Percentiles rank a stretch among this genome's conserved stretches.
phyloP scores from a whole-genome alignment of 2,797 vertebrate genomes.

The Chromis chromis region DNA sequence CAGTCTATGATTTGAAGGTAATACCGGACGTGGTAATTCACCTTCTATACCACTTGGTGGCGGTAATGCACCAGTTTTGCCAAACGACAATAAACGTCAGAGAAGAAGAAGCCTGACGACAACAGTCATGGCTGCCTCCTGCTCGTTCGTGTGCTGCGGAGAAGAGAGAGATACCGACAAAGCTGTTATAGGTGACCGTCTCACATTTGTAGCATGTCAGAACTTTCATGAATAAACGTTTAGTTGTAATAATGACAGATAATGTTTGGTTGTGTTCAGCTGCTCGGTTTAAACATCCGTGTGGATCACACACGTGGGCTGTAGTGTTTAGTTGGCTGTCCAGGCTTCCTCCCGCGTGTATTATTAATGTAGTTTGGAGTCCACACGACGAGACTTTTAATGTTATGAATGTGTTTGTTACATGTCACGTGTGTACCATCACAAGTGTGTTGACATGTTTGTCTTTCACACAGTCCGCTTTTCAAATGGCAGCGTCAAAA shows the following conservation, averaged over 20 bases:
- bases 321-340: background rate
- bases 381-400: background rate
- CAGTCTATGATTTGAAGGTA: too few species aligned
- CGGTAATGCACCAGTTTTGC: too few species aligned
- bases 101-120: background rate
- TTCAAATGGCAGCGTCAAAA: conserved; percentile 88
- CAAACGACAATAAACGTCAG: too few species aligned
- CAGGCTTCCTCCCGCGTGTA: background rate
- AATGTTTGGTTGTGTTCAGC: fast-evolving
- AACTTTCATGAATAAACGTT: fast-evolving
- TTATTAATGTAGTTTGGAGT: background rate
- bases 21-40: too few species aligned
- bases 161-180: conserved; percentile 73
- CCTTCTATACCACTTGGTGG: too few species aligned
- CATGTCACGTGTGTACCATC: fast-evolving
- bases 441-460: background rate
- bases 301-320: conserved; percentile 57
- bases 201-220: background rate
- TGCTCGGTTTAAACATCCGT: background rate
- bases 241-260: too few species aligned
- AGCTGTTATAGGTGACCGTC: conserved; percentile 78
- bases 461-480: conserved; percentile 86
- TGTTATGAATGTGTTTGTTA: background rate
- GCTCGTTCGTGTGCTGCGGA: conserved; percentile 72
- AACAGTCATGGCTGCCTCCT: conserved; percentile 78